Evolutionary conservation across 2,113 vertebrate species (phyloP), one percentile per base, ranked within the genome.

Genomic region (Siniperca knerii): DNA sequence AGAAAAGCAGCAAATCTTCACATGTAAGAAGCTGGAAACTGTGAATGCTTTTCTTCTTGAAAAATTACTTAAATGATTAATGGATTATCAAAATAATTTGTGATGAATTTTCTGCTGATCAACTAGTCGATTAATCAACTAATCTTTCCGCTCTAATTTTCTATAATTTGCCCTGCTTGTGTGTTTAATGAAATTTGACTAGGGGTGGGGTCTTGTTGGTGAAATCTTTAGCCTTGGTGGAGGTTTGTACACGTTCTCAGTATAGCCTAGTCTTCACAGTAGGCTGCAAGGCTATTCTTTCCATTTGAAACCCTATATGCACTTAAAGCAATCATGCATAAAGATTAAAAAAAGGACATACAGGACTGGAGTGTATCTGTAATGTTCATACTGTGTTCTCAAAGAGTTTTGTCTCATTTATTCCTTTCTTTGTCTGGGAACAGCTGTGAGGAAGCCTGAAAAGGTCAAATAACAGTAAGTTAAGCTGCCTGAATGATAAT

Each of bases 391-490:
- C 6, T 29, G 21, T 18, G 62, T 52, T 29, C 15, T 61, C 23
- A 50, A 61, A 42, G 37, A 40, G 11, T 42, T 60, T 37, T n/a
- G 13, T 33, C 44, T 77, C 52, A 64, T 25, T 71, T 54, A 44
- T 46, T 79, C 29, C 29, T 65, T 57, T 52, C 54, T 37, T 60
- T 68, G 15, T 8, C n/a, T 3, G n/a, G 2, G 74, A 82, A 61
- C 62, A 74, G 68, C 68, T 83, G 64, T 35, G 20, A 87, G 33
- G 46, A 33, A 40, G 52, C 21, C 10, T 46, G 1, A 6, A 72
- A 77, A 87, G 66, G 81, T 80, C 66, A 87, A 65, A 54, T 33
- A n/a, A 46, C 48, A 50, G 8, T 1, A 65, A n/a, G 16, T 62
- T 4, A 73, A 21, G 37, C 55, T 6, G 37, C 52, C 12, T 25